phyloP scores from a whole-genome alignment of 2,888 invertebrate species.

The Yponomeuta malinellus region DNA sequence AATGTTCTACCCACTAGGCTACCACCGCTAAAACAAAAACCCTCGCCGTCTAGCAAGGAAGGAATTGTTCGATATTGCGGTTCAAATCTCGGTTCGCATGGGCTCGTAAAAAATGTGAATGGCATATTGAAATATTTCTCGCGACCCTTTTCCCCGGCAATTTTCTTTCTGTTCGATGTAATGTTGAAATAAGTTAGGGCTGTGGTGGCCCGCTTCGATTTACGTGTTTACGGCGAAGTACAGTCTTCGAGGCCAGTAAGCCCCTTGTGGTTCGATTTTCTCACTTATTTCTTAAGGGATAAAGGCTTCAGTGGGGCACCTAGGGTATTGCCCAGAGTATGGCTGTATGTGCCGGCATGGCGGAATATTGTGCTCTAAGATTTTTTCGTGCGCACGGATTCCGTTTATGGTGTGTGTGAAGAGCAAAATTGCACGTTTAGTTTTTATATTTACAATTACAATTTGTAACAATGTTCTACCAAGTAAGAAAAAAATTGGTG shows the following conservation, averaged over 20 bases:
- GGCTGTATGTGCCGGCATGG: neutral
- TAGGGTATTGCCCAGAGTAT: no score
- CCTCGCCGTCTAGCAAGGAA: constrained; percentile 29
- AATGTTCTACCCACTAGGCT: no score
- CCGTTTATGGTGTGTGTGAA: neutral
- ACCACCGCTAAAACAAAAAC: constrained; percentile 7
- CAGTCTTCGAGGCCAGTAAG: neutral
- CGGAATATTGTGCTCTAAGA: neutral
- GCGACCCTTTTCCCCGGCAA: constrained; percentile 60
- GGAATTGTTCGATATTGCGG: constrained; percentile 57
- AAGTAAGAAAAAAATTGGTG: no score
- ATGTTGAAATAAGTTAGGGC: constrained; percentile 58
- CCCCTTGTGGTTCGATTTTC: no score
- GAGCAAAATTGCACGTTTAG: no score
- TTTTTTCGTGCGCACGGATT: neutral
- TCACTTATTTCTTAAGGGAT: no score
- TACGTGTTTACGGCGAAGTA: constrained; percentile 17
- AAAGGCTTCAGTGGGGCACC: no score
- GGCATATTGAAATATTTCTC: constrained; percentile 71
- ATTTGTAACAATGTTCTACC: no score
- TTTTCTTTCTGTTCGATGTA: constrained; percentile 54
- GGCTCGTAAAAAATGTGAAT: constrained; percentile 70
- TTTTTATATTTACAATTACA: no score
- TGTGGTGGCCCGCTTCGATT: constrained; percentile 29
- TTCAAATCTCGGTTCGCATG: constrained; percentile 56